phyloP scores from a whole-genome alignment of 2,797 vertebrate genomes.

The Hoplostethus mediterraneus region DNA sequence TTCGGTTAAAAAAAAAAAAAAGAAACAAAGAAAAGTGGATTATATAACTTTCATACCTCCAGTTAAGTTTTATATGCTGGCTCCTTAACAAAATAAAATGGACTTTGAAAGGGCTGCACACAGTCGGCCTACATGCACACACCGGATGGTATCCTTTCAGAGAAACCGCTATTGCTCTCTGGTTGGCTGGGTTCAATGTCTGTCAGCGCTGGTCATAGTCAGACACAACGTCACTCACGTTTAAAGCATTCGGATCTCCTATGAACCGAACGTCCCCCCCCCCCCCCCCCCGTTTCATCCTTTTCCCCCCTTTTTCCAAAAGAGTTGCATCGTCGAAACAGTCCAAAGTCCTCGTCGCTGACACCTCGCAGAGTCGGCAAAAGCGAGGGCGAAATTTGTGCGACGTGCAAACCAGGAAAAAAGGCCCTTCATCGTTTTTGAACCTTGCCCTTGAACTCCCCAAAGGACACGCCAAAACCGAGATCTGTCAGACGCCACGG shows the following conservation, averaged over 20 bases:
- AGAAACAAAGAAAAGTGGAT: no score
- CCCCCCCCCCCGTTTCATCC: slow-evolving; percentile 6
- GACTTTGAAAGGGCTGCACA: slow-evolving; percentile 11
- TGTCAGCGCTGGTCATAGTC: slow-evolving; percentile 40
- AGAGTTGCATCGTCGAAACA: slow-evolving; percentile 3
- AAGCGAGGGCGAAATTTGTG: background rate
- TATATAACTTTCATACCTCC: background rate
- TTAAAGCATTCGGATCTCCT: slow-evolving; percentile 13
- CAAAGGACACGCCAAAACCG: slow-evolving; percentile 19
- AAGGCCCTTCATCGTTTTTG: background rate
- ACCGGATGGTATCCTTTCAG: slow-evolving; percentile 1
- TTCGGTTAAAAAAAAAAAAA: slow-evolving; percentile 9
- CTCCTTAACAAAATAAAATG: background rate
- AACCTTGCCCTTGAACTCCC: slow-evolving; percentile 17
- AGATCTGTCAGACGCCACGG: slow-evolving; percentile 16
- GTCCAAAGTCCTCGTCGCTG: background rate
- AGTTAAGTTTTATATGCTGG: background rate
- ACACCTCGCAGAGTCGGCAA: slow-evolving; percentile 1
- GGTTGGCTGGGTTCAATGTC: slow-evolving; percentile 59
- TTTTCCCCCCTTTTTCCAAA: slow-evolving; percentile 10
- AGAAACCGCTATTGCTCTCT: slow-evolving; percentile 25
- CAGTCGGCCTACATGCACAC: background rate
- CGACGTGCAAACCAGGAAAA: background rate
- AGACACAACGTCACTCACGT: slow-evolving; percentile 13
- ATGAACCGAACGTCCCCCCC: background rate